These are phyloP conservation scores for Theristicus caerulescens DNA, from an alignment of 2,113 vertebrate species.

Conservation along the genomic window DNA sequence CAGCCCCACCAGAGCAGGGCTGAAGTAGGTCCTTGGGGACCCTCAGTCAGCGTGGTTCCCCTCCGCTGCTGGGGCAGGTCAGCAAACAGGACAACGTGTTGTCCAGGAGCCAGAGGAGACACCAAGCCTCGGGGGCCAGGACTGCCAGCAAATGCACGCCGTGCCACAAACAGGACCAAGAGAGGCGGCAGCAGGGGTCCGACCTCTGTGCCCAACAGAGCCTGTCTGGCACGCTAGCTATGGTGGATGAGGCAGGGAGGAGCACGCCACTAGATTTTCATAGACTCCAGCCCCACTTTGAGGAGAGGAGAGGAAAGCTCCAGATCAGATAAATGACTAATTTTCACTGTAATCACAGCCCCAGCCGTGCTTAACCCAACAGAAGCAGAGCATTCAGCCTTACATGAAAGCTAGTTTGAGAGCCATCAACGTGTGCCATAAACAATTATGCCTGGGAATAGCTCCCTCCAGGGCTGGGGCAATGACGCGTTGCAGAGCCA, in stretches of 20 bases:
- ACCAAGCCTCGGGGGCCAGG: background rate
- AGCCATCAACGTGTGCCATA: background rate
- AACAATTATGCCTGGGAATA: background rate
- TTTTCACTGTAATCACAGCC: background rate
- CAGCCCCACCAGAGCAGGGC: background rate
- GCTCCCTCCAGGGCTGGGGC: background rate
- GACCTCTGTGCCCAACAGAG: background rate
- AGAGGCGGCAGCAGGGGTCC: background rate
- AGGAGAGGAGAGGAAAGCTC: background rate
- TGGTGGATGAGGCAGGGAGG: background rate
- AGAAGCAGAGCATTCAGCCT: background rate
- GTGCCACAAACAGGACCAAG: fast-evolving
- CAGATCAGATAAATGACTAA: background rate
- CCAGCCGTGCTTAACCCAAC: background rate
- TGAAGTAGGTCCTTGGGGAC: background rate
- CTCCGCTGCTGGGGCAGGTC: background rate
- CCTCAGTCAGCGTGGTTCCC: background rate
- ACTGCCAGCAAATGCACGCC: background rate
- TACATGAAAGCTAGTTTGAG: background rate
- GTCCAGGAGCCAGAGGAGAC: background rate
- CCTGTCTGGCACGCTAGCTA: fast-evolving
- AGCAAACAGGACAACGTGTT: background rate
- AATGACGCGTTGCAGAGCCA: background rate
- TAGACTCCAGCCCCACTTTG: background rate
- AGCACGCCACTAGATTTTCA: background rate